Evolutionary conservation across 2,113 vertebrate genomes (phyloP).

Genomic region (Rattus norvegicus): GRCr8 NC_086028.1:105784001-105784500

Average conservation of each 20-base stretch:
- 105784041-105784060: conserved; percentile 63
- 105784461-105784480: background rate
- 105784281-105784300: conserved; percentile 76
- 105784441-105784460: background rate
- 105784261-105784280: conserved; percentile 78
- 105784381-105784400: conserved; percentile 93
- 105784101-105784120: conserved; percentile 74
- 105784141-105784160: background rate
- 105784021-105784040: conserved; percentile 61
- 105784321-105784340: conserved; percentile 63
- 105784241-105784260: conserved; percentile 79
- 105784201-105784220: conserved; percentile 76
- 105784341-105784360: conserved; percentile 85
- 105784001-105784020: conserved; percentile 17
- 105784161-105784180: background rate
- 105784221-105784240: conserved; percentile 84
- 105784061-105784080: conserved; percentile 68
- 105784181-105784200: conserved; percentile 71
- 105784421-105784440: conserved; percentile 65
- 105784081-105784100: conserved; percentile 68
- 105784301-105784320: conserved; percentile 81
- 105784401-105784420: conserved; percentile 83
- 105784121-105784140: conserved; percentile 21
- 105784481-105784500: background rate
- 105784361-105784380: conserved; percentile 87